Evolutionary conservation across 2,888 invertebrate genomes (phyloP).

Genomic region (Lycaena phlaeas): DNA sequence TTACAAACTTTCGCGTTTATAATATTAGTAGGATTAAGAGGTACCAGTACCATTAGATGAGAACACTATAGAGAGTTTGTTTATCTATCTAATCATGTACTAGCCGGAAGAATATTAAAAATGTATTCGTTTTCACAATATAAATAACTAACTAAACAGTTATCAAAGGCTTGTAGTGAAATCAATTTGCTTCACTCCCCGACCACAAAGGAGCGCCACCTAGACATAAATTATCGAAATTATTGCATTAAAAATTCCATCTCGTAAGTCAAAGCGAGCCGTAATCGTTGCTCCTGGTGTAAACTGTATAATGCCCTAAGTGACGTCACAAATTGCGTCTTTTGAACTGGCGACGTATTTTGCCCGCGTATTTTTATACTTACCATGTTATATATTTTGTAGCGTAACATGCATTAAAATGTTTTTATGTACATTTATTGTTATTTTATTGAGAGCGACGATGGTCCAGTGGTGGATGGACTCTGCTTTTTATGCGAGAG

Average conservation of each 20-base stretch:
- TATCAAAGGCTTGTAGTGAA: slow-evolving; percentile 12
- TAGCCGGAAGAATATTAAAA: slow-evolving; percentile 4
- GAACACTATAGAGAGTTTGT: no score
- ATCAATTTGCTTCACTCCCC: slow-evolving; percentile 38
- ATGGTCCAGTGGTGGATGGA: no score
- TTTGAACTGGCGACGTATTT: not conserved
- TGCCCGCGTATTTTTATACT: not conserved
- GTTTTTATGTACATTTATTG: no score
- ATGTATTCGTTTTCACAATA: not conserved
- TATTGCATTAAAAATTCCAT: slow-evolving; percentile 84
- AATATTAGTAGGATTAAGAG: no score
- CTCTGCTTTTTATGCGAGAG: no score
- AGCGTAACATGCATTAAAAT: not conserved
- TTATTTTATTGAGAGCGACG: no score
- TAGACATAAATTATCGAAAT: slow-evolving; percentile 77
- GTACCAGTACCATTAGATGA: no score
- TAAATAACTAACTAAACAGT: no score
- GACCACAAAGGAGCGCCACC: slow-evolving; percentile 65
- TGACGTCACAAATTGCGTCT: slow-evolving; percentile 14
- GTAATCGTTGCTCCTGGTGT: slow-evolving; percentile 46
- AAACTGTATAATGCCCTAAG: slow-evolving; percentile 32
- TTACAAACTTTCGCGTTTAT: no score
- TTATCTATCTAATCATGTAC: no score
- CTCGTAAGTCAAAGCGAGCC: slow-evolving; percentile 78
- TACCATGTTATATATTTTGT: no score